Base-by-base conservation (phyloP, 53 echinoderm and acorn worm genomes). In the Arbacia lixula region DNA sequence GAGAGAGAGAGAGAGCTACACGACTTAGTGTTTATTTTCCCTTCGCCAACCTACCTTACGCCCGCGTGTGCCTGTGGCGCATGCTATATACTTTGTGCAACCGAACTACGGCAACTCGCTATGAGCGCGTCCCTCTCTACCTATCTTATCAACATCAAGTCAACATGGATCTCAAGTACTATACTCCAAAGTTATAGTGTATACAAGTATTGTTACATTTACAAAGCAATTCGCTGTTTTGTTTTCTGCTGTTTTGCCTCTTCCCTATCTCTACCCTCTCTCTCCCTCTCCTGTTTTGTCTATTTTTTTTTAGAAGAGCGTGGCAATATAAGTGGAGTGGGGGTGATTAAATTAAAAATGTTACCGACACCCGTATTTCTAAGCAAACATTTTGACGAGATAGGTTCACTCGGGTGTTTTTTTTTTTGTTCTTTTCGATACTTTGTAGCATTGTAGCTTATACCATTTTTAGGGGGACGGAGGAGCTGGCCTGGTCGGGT, bases 61-160 rank as follows among this genome's bases (percentile, higher is more conserved):
- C 74, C 8, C 14, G 14, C 46, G 46, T 46, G 51, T 74, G 74
- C 74, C 74, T 69, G 12, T 34, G 74, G 50, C 53, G 53, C 52
- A 53, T 74, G 53, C 53, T 74, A 53, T 74, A 53, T 20, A 50
- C 33, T 74, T 53, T 22, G 49, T 52, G 53, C 31, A 74, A 71
- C 16, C 34, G 33, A 50, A 74, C 52, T 41, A 69, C 40, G 40
- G 27, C 69, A 74, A 53, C 74, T 32, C 52, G 19, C 33, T 20
- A 27, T 26, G 25, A 6, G 6, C 71, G 20, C 46, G n/a, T 34
- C 27, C 74, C 16, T 53, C 17, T 14, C 74, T 14, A 20, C 6
- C 50, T 77, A 77, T 77, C 77, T 77, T 77, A 77, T 77, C 77
- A 60, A 21, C 36, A 77, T 75, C 75, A 20, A 50, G 55, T 75